A percentile compares a stretch with the other conserved stretches of the same genome.
These are phyloP conservation scores for Varanus salvator DNA, from an alignment of 2,113 vertebrate genomes.

Conservation along the genomic window DNA sequence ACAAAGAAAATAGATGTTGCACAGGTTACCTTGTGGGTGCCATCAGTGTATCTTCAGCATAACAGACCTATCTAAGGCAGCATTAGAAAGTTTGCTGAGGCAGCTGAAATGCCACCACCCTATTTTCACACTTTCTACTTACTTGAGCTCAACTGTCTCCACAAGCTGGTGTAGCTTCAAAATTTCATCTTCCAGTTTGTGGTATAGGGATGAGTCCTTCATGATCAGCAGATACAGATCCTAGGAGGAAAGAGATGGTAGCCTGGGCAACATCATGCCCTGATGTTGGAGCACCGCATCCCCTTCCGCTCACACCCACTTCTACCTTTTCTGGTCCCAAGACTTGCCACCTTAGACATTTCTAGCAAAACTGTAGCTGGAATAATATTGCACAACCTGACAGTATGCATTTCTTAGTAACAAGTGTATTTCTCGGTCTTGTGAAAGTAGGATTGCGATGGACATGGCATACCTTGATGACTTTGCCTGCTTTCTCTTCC, in stretches of 20 bases:
- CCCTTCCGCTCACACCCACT: background rate
- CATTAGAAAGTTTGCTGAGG: background rate
- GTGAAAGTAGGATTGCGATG: background rate
- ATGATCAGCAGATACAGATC: constrained; percentile 91
- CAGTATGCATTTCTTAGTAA: background rate
- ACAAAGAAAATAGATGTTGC: background rate
- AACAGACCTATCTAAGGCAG: background rate
- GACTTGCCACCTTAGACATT: background rate
- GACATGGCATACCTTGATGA: constrained; percentile 85
- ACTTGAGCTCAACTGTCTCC: constrained; percentile 83
- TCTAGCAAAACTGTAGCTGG: background rate
- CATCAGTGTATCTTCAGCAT: background rate
- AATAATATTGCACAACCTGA: background rate
- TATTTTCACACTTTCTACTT: constrained; percentile 39
- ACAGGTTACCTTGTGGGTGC: background rate
- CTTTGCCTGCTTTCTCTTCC: constrained; percentile 86
- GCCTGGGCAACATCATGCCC: background rate
- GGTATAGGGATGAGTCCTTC: constrained; percentile 86
- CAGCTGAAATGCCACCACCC: background rate
- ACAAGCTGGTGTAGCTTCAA: constrained; percentile 89
- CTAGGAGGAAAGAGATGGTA: constrained; percentile 60
- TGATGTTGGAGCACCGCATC: rapidly evolving
- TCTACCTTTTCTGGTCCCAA: no score
- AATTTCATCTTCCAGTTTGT: constrained; percentile 90
- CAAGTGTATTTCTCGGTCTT: background rate